Conservation (phyloP, 2,797 vertebrate species). For the Sciaenops ocellatus region DNA sequence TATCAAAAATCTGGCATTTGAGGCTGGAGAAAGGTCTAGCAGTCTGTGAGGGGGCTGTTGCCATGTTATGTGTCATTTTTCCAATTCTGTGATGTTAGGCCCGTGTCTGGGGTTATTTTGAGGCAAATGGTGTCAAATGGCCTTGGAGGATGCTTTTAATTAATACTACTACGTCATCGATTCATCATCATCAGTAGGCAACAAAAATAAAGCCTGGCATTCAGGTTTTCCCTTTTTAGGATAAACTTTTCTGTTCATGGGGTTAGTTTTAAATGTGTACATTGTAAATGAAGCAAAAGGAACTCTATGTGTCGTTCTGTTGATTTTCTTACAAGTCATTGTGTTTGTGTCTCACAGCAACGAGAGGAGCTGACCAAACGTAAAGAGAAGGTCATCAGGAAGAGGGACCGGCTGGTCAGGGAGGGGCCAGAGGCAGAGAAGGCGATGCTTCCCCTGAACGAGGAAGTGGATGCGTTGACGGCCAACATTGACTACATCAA, state of each 20-base stretch:
- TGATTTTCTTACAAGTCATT: not conserved
- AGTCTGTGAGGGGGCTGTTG: not conserved
- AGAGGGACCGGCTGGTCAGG: constrained; percentile 87
- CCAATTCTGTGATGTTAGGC: too few relatives aligned
- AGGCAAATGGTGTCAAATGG: not conserved
- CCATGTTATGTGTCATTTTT: not conserved
- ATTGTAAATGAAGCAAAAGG: too few relatives aligned
- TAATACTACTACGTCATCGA: not conserved
- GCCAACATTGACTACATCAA: constrained; percentile 99
- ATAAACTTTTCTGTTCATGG: too few relatives aligned
- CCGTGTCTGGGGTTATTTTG: not conserved
- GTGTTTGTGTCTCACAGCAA: constrained; percentile 85
- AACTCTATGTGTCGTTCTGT: too few relatives aligned
- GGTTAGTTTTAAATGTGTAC: too few relatives aligned
- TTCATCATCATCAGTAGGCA: not conserved
- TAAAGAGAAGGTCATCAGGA: constrained; percentile 93
- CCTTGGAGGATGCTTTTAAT: not conserved
- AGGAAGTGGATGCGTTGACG: constrained; percentile 93
- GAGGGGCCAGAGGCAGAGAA: constrained; percentile 89
- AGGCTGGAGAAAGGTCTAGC: not conserved
- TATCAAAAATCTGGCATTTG: not conserved
- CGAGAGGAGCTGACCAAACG: constrained; percentile 97
- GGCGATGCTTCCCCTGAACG: constrained; percentile 87
- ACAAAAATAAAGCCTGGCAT: not conserved
- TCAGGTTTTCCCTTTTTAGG: not conserved